Base-by-base conservation (phyloP, 1,140 invertebrate genomes). In the Cydia splendana region DNA sequence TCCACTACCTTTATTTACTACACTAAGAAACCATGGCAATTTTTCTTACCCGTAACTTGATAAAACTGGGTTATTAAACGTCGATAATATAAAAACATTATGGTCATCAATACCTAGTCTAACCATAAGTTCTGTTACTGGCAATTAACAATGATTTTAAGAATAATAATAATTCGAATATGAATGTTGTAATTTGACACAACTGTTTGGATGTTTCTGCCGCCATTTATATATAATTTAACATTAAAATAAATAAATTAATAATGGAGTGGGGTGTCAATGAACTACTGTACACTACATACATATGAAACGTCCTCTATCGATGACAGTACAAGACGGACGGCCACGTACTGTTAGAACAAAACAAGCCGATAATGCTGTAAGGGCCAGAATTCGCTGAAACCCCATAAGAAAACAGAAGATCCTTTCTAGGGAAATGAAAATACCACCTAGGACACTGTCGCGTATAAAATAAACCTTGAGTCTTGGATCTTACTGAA, bases 251-350 rank as follows among this genome's bases (percentile, higher is more conserved):
- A 12, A 10, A 48, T 48, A n/a, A 53, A 53, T n/a, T 53, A 15
- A 53, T 53, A n/a, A 75, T 75, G 28, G 74, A 62, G 42, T 75
- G 74, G 53, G 51, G 48, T 75, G 34, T 75, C 53, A 75, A 75
- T 65, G 51, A 75, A 65, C 5, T 6, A 34, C n/a, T n/a, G n/a
- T n/a, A n/a, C 30, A 34, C 30, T 34, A 5, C 5, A 34, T 34
- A 34, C 30, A 34, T 5, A 34, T 20, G 30, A 34, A 48, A 75
- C 74, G 24, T 75, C 74, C n/a, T 75, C 51, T 75, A 20, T 75
- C 48, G 51, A 57, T 57, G 48, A 75, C 53, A 28, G 51, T 48
- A 75, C 65, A 75, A 34, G 51, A 75, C 10, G 48, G 38, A 9
- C 38, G 20, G 38, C 48, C 48, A 51, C 51, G 48, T 65, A 12